Base-by-base conservation (phyloP, 1,140 invertebrate genomes). In the Frieseomelitta varia region DNA sequence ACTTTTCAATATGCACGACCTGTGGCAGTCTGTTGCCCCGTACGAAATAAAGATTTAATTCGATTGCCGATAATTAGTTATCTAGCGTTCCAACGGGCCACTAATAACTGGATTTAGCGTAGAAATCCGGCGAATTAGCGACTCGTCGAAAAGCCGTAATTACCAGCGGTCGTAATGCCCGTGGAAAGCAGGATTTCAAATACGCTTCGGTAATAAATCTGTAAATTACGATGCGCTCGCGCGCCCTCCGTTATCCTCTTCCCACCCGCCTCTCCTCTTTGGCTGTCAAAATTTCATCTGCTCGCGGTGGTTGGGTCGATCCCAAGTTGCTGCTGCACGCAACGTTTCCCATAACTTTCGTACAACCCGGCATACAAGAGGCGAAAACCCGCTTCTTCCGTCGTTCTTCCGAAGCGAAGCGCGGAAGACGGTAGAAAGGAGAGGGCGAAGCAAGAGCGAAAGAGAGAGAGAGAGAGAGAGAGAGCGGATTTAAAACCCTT, bases 31-130 rank as follows among this genome's bases (percentile, higher is more conserved):
- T 21, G 76, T 39, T 8, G 11, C 27, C 21, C n/a, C 1, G 47
- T 1, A 17, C 47, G 30, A 84, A 78, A 72, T 84, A 84, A 84
- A 79, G 76, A 84, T 84, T 79, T 79, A 84, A 79, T 79, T 84
- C 81, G 75, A 84, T 84, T 27, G 55, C 21, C 65, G 81, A 71
- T 84, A 84, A 84, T 84, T 84, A 84, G 81, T 71, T 84, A 83
- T 78, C 53, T 30, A 39, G 30, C 39, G 55, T 69, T 17, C n/a
- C 34, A 78, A 56, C 27, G 61, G 72, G 74, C 39, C 75, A 83
- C 74, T 83, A 83, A 83, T 83, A 83, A 83, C 67, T 84, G 81
- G 81, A 84, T 84, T 79, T 61, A 30, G 55, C 55, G n/a, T 61
- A 71, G 76, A 84, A 79, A 61, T 27, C 81, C 55, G 75, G 53